Conservation (phyloP, 2,113 vertebrate species). For the Anseranas semipalmata region DNA sequence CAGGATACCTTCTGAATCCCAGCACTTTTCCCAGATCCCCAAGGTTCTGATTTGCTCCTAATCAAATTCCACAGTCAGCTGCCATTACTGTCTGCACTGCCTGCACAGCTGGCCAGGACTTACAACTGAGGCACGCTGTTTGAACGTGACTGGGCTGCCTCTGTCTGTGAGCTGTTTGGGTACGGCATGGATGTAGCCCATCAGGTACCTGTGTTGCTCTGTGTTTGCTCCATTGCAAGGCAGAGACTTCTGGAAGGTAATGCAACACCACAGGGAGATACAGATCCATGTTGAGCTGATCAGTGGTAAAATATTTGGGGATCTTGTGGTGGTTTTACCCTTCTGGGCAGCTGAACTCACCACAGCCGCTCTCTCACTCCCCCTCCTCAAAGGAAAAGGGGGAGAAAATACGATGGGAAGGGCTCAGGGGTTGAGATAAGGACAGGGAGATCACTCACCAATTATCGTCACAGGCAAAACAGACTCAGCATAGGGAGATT, state of each 20-base stretch:
- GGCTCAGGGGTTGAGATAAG: too few relatives aligned
- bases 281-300: background rate
- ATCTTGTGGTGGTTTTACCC: too few relatives aligned
- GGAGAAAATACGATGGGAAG: too few relatives aligned
- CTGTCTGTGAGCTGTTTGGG: background rate
- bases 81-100: background rate
- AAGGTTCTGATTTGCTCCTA: background rate
- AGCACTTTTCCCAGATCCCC: background rate
- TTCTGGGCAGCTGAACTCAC: too few relatives aligned
- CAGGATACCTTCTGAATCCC: background rate
- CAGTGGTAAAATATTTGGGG: background rate
- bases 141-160: background rate
- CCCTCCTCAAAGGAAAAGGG: too few relatives aligned
- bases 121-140: background rate
- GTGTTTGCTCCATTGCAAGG: background rate
- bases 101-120: background rate
- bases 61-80: background rate
- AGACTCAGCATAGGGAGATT: too few relatives aligned
- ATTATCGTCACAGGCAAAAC: too few relatives aligned
- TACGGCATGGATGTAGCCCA: too few relatives aligned
- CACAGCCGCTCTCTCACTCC: too few relatives aligned
- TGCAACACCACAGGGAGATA: background rate
- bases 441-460: too few relatives aligned
- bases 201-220: background rate
- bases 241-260: background rate